These are phyloP conservation scores for Paramisgurnus dabryanus DNA, from an alignment of 2,113 vertebrate genomes.

Conservation along the genomic window DNA sequence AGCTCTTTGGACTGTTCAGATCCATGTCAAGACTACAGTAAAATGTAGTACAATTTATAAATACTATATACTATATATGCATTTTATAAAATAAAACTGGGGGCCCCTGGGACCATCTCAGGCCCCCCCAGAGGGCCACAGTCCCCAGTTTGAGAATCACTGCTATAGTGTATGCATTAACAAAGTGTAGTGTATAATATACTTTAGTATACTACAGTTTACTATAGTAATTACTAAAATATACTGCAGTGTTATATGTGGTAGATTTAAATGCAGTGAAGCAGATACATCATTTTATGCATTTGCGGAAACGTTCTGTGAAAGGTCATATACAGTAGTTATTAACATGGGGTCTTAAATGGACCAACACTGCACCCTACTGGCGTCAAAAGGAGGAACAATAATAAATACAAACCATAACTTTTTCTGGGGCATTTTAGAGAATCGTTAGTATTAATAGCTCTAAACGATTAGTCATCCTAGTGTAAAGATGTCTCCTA, in stretches of 20 bases:
- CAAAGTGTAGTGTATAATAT: too few species aligned
- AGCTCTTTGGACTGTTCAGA: background rate
- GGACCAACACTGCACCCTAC: constrained; percentile 3
- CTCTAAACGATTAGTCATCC: background rate
- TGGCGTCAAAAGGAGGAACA: background rate
- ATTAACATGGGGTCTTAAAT: background rate
- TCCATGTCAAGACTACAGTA: background rate
- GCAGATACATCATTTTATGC: background rate
- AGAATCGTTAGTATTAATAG: background rate
- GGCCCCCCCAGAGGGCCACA: too few species aligned
- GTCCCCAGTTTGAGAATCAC: too few species aligned
- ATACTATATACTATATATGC: background rate
- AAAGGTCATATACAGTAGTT: background rate
- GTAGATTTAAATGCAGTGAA: background rate
- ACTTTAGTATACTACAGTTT: too few species aligned
- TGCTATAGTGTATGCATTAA: too few species aligned
- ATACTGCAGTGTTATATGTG: too few species aligned
- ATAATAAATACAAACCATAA: background rate
- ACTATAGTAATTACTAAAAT: too few species aligned
- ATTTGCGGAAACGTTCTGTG: background rate
- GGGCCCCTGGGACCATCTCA: too few species aligned
- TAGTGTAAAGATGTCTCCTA: background rate
- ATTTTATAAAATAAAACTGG: too few species aligned
- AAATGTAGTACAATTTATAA: background rate
- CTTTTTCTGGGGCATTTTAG: background rate